Conservation (phyloP, 2,888 invertebrate genomes). For the Oscheius sp. region DNA sequence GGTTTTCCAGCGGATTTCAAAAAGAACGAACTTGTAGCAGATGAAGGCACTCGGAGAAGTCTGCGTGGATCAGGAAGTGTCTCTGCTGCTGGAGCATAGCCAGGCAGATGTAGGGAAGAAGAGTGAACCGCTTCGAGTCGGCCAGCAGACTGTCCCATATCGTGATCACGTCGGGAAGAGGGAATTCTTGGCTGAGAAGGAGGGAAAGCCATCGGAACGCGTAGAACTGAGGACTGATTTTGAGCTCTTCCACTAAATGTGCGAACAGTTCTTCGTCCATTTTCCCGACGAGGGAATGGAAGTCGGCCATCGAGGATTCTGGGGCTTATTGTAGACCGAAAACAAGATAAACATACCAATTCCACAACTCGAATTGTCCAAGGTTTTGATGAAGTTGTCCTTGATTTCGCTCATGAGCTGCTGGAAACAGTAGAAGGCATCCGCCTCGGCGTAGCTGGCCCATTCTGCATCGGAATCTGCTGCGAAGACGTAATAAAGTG, state of each 20-base stretch:
- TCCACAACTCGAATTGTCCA: constrained; percentile 80
- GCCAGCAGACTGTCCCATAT: constrained; percentile 97
- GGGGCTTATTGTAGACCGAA: constrained; percentile 35
- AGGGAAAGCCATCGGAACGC: constrained; percentile 94
- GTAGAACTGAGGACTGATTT: constrained; percentile 84
- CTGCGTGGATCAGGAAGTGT: constrained; percentile 85
- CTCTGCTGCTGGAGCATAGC: constrained; percentile 97
- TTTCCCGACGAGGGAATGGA: constrained; percentile 83
- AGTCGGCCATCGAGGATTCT: constrained; percentile 83
- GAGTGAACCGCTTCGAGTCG: constrained; percentile 84
- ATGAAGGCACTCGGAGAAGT: constrained; percentile 93
- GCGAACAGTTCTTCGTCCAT: constrained; percentile 85
- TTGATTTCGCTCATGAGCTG: constrained; percentile 97
- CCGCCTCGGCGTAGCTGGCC: constrained; percentile 93
- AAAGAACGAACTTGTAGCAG: constrained; percentile 81
- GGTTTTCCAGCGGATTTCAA: constrained; percentile 2
- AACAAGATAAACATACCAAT: constrained; percentile 58
- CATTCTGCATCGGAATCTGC: constrained; percentile 85
- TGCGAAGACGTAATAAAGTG: constrained; percentile 96
- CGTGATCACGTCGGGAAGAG: constrained; percentile 93
- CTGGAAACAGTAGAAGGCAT: constrained; percentile 97
- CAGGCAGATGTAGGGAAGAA: constrained; percentile 91
- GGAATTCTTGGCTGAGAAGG: constrained; percentile 94
- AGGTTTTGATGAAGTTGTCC: constrained; percentile 90
- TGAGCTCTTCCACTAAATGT: constrained; percentile 82